These are phyloP conservation scores for Bradynema listronoti DNA, from an alignment of 1,140 invertebrate genomes.

Conservation along the genomic window DNA sequence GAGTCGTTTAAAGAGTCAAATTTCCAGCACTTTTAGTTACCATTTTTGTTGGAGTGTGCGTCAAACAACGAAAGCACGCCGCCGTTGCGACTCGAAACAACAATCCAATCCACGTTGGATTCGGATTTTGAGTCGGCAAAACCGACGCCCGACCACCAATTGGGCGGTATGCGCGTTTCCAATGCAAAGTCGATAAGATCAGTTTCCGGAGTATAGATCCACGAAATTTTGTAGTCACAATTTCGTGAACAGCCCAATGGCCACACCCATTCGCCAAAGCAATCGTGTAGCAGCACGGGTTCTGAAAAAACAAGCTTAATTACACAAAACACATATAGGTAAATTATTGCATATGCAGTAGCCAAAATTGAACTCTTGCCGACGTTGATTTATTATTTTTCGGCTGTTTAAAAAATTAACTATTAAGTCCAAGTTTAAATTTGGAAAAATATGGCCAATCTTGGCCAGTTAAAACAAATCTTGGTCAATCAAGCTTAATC, in stretches of 20 bases:
- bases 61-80: conserved; percentile 34
- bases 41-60: conserved; percentile 39
- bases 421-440: too few species aligned
- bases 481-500: too few species aligned
- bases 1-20: too few species aligned
- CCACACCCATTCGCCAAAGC: conserved; percentile 49
- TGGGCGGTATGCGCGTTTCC: conserved; percentile 68
- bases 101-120: conserved; percentile 51
- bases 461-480: too few species aligned
- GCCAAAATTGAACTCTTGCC: too few species aligned
- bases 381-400: too few species aligned
- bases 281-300: too few species aligned
- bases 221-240: conserved; percentile 60
- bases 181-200: conserved; percentile 79
- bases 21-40: neutral
- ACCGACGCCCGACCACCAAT: conserved; percentile 85
- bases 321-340: too few species aligned
- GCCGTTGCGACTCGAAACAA: conserved; percentile 33
- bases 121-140: conserved; percentile 70
- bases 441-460: too few species aligned
- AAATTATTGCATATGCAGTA: too few species aligned
- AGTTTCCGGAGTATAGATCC: conserved; percentile 71
- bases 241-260: conserved; percentile 40
- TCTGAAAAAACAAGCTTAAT: too few species aligned
- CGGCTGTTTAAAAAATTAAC: too few species aligned